phyloP scores from a whole-genome alignment of 1,140 invertebrate genomes.

The Lerema accius region DNA sequence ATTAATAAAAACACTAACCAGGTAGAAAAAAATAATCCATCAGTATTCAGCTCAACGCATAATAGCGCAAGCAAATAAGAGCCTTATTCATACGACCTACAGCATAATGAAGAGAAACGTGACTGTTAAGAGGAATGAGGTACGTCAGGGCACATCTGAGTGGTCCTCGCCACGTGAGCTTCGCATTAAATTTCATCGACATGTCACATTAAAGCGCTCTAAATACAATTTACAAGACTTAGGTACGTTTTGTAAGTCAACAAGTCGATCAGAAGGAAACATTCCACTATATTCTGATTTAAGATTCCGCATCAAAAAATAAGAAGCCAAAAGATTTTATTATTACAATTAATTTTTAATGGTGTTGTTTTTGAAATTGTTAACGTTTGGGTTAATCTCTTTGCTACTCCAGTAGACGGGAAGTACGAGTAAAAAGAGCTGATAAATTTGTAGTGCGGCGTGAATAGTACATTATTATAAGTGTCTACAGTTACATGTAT shows the following conservation, averaged over 20 bases:
- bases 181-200: slow-evolving; percentile 43
- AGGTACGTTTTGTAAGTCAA: slow-evolving; percentile 36
- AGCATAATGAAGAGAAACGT: slow-evolving; percentile 33
- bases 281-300: no score
- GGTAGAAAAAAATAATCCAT: slow-evolving; percentile 6
- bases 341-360: no score
- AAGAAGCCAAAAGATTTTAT: no score
- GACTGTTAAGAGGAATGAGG: slow-evolving; percentile 22
- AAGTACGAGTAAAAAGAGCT: no score
- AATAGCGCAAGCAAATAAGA: slow-evolving; percentile 7
- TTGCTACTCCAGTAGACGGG: no score
- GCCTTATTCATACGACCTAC: slow-evolving; percentile 14
- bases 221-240: slow-evolving; percentile 32
- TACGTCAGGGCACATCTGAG: slow-evolving; percentile 4
- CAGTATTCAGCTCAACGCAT: neutral
- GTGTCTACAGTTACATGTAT: no score
- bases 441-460: no score
- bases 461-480: no score
- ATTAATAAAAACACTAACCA: neutral
- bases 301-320: no score
- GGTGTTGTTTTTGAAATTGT: no score
- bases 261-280: no score
- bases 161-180: slow-evolving; percentile 42
- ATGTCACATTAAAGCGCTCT: slow-evolving; percentile 31
- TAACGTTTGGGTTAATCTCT: no score